A percentile compares a stretch with the other conserved stretches of the same genome.
Evolutionary conservation across 2,797 vertebrate genomes (phyloP).

Genomic region (Microctenopoma stevenorrisi): DNA sequence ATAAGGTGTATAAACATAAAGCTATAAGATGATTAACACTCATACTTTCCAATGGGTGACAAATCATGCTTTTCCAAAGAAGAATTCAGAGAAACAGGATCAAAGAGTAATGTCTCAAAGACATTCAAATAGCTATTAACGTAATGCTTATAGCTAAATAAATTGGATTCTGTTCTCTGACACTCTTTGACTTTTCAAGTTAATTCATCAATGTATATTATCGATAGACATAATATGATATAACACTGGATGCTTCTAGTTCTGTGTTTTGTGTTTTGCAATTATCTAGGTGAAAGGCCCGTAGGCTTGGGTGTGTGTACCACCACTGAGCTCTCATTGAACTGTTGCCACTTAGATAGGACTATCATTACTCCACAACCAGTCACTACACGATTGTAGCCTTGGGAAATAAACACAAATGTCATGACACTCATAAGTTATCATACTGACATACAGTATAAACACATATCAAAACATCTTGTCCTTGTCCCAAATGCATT

Average conservation of each 20-base stretch:
- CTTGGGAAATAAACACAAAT: background rate
- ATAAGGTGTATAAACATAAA: no score
- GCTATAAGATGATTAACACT: no score
- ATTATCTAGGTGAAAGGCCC: slow-evolving; percentile 32
- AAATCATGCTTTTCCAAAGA: background rate
- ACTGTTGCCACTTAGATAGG: slow-evolving; percentile 63
- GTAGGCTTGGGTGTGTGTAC: slow-evolving; percentile 44
- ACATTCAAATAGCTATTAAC: background rate
- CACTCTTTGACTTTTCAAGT: background rate
- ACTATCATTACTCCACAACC: slow-evolving; percentile 56
- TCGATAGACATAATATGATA: background rate
- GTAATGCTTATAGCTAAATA: background rate
- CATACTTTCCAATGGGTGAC: background rate
- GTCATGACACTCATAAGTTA: background rate
- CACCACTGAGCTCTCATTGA: slow-evolving; percentile 22
- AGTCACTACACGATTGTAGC: slow-evolving; percentile 1
- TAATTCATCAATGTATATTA: background rate
- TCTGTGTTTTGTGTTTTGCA: slow-evolving; percentile 20
- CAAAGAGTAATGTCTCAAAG: background rate
- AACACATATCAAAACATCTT: slow-evolving; percentile 1
- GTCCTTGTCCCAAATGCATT: background rate
- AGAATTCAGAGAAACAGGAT: slow-evolving; percentile 5
- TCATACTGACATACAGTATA: background rate
- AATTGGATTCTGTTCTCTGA: background rate
- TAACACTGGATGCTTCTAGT: background rate